Base-by-base conservation (phyloP, 2,888 invertebrate genomes). In the Dyspetes luteomarginatus region DNA sequence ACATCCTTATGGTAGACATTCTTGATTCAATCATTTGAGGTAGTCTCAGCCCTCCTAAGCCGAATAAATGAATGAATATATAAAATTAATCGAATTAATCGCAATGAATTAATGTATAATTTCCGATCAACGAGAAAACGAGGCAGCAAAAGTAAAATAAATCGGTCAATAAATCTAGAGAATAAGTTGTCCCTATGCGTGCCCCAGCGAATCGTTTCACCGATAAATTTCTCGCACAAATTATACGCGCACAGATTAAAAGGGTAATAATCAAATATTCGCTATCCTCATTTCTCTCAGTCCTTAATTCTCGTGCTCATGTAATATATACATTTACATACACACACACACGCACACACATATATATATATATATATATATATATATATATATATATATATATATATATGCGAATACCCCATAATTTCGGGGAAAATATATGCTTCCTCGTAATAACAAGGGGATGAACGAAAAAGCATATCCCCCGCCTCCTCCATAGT, bases 181-280 rank as follows among this genome's bases (percentile, higher is more conserved):
- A 67, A 55, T 65, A 30, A 65, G 56, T 56, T 3, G 24, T 68
- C 52, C 52, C 12, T 58, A 28, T n/a, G 43, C 24, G 48, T 15
- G 73, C 67, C 75, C 62, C 55, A 55, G 7, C 19, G 55, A 24
- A 73, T 81, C 68, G 22, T 76, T 77, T 77, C 68, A 69, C 69
- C 58, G 64, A 72, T 68, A 52, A 81, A 77, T 81, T 72, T 45
- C 73, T 56, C 67, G 22, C 45, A 58, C 26, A 78, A 73, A 77
- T 69, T 65, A 76, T 79, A 73, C 72, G 81, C 67, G 83, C 77
- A 45, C 64, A 85, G 87, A 91, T 91, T 91, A 91, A 91, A 90
- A 90, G 91, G 91, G 89, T 91, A 91, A 91, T 91, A 91, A 91
- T 91, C 90, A 91, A 91, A 90, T 90, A 88, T 56, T 50, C 81